Evolutionary conservation across 1,140 invertebrate genomes (phyloP), one percentile per base, ranked within the genome.

Genomic region (Teleopsis dalmanni): DNA sequence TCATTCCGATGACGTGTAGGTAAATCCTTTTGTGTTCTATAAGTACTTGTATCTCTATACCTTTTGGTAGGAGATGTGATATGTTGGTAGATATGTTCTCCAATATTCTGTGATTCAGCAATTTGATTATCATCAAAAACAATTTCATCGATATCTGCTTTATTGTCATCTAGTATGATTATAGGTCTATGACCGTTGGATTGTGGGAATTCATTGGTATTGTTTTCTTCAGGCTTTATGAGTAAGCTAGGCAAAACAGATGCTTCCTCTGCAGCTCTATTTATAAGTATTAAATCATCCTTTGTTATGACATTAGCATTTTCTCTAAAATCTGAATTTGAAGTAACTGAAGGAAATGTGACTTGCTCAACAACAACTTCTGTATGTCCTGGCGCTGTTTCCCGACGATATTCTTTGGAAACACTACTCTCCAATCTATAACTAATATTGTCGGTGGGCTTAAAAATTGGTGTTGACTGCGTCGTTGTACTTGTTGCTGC

Each of bases 311-410:
- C 50, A 25, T 64, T 67, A 10, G 55, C 64, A 41, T 59, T 59
- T 18, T 66, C 59, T 1, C 38, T 48, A 21, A 62, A 60, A 0
- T 56, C 53, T 1, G 26, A 7, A 13, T 27, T 50, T 8, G 21
- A 1, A 8, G 26, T 5, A 11, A 14, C 16, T 5, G 46, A 45
- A 8, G 42, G 4, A 9, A 18, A 13, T 4, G 41, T 16, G 7
- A 67, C 48, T 47, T 67, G 54, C 19, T 67, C 64, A 14, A 67
- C 61, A 8, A 67, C 61, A 21, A 67, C 64, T 22, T 67, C 56
- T 3, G 59, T 62, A 50, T 67, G 64, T 2, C 64, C 64, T 0
- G 64, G 64, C 1, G 55, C 29, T 19, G 62, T n/a, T 13, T 66
- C 61, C 1, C 64, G 51, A 0, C 64, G 54, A 41, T 57, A 62